Evolutionary conservation across 2,797 vertebrate genomes (phyloP), one percentile per base, ranked within the genome.

Genomic region (Ataeniobius toweri): DNA sequence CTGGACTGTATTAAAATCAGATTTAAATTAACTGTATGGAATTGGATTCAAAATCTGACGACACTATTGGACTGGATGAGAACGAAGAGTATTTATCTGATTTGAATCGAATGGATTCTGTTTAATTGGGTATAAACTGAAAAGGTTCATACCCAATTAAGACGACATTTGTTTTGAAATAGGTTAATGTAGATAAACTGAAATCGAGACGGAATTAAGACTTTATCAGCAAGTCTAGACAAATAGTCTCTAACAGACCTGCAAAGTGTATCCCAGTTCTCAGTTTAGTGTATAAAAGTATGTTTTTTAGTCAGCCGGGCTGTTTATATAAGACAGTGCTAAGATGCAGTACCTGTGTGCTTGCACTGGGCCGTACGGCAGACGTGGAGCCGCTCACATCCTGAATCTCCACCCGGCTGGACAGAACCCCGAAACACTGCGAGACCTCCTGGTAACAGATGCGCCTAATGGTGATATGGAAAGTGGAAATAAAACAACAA

Each of bases 401-500:
- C 89, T 99, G 98, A 88, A 99, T 97, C 92, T 99, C 98, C 0
- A 98, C 97, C 20, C 98, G 93, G 91, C 97, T 99, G 13, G 98
- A 99, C 58, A 99, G 95, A 55, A 99, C 98, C 1, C 98, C 98
- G 0, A 99, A 99, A 89, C 98, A 99, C 92, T 99, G 98, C 0
- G 98, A 99, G 0, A 98, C 96, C 90, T 99, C 98, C 82, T 99
- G 98, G 90, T 99, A 99, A 84, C 98, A 99, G 94, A 99, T 99
- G 80, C 99, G 97, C 93, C 98, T 99, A 91, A 0, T 6, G 63
- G 70, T 1, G 28, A 48, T 20, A 55, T 14, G 13, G 31, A 63
- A 44, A 53, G 73, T 70, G 39, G 58, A 0, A 22, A 48, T 16
- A 10, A n/a, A 5, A 68, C 18, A 1, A 10, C 46, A 69, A 28